These are phyloP conservation scores for Chrosomus eos DNA, from an alignment of 2,797 vertebrate species.

Conservation along the genomic window DNA sequence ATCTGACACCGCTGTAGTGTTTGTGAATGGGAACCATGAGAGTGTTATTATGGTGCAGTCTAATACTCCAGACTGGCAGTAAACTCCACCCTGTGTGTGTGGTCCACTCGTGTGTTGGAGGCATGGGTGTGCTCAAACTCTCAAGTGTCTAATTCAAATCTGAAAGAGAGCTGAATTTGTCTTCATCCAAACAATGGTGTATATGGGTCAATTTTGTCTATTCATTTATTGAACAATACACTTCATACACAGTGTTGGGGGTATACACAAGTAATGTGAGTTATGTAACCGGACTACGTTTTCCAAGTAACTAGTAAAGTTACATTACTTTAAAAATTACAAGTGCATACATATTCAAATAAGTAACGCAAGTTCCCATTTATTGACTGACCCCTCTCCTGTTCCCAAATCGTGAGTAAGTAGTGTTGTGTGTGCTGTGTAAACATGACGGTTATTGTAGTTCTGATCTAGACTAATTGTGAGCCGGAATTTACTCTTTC, in stretches of 20 bases:
- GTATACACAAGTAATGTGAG: background rate
- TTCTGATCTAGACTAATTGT: too few species aligned
- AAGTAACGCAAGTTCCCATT: too few species aligned
- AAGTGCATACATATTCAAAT: too few species aligned
- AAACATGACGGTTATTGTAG: too few species aligned
- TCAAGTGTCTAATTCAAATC: slow-evolving; percentile 18
- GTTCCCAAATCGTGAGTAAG: too few species aligned
- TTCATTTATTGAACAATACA: too few species aligned
- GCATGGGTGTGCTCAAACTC: slow-evolving; percentile 28
- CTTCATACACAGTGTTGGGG: background rate
- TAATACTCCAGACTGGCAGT: slow-evolving; percentile 28
- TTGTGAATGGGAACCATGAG: slow-evolving; percentile 2
- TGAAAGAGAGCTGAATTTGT: slow-evolving; percentile 12
- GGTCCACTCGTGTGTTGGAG: slow-evolving; percentile 34
- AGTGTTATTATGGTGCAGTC: slow-evolving; percentile 18
- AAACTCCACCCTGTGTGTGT: slow-evolving; percentile 36
- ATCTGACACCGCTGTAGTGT: slow-evolving; percentile 38
- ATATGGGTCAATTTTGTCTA: background rate
- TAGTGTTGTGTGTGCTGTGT: too few species aligned
- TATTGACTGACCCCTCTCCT: too few species aligned
- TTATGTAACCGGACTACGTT: too few species aligned
- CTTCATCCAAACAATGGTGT: background rate
- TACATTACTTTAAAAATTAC: too few species aligned
- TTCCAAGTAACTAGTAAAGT: background rate
- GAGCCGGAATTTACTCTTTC: too few species aligned